These are phyloP conservation scores for Erythrocercus mccallii DNA, from an alignment of 2,113 vertebrate species.

Conservation along the genomic window DNA sequence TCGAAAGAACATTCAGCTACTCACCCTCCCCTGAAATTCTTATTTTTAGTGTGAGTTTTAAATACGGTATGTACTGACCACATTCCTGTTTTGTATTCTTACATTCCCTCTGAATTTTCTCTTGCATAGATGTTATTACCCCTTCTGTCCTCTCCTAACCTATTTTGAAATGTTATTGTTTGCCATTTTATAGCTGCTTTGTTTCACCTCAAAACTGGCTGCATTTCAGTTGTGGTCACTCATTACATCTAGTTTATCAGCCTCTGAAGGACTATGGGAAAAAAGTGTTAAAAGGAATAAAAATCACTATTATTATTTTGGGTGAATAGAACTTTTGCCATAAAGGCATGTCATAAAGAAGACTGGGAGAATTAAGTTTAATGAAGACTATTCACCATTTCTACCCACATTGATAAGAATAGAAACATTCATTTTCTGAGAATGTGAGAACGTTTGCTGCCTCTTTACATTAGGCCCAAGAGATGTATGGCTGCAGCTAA, in stretches of 20 bases:
- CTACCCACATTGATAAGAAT: not conserved
- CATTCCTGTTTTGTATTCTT: not conserved
- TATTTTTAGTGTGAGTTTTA: not conserved
- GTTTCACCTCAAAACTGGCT: not conserved
- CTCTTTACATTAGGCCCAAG: not conserved
- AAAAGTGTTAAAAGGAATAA: slow-evolving; percentile 24
- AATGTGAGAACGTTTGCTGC: not conserved
- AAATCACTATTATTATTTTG: not conserved
- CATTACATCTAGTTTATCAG: not conserved
- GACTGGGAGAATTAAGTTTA: not conserved
- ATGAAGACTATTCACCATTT: not conserved
- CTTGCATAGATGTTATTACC: not conserved
- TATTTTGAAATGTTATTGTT: not conserved
- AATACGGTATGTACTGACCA: not conserved
- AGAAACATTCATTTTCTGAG: not conserved
- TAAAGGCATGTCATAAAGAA: not conserved
- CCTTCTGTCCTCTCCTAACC: not conserved
- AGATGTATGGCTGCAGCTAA: not conserved
- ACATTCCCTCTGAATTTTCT: not conserved
- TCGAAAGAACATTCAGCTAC: not conserved
- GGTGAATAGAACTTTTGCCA: not conserved
- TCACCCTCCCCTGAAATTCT: not conserved
- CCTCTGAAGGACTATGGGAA: not conserved
- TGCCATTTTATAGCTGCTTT: not conserved
- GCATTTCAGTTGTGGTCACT: not conserved